Evolutionary conservation across 2,113 vertebrate species (phyloP).

Genomic region (Phrynosoma platyrhinos): DNA sequence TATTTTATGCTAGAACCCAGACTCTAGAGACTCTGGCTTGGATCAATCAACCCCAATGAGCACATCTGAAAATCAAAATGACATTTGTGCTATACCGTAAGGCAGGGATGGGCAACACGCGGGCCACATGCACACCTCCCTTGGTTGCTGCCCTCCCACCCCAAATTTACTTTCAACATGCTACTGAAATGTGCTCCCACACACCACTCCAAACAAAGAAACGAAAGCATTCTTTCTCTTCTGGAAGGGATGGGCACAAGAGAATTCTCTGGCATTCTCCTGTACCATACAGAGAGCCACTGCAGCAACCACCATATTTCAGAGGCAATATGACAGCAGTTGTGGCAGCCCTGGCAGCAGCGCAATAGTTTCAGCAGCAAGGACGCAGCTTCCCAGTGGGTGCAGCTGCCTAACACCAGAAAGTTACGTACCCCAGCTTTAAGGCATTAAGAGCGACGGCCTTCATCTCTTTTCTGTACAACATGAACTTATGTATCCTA

Average conservation of each 20-base stretch:
- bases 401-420: too few relatives aligned
- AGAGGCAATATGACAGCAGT: neutral
- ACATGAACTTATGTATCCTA: neutral
- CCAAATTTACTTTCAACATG: neutral
- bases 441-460: neutral
- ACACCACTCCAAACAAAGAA: too few relatives aligned
- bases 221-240: neutral
- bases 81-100: constrained; percentile 33
- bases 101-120: neutral
- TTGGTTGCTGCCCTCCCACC: neutral
- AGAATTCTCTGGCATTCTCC: neutral
- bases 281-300: neutral
- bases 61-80: constrained; percentile 21
- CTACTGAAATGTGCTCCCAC: too few relatives aligned
- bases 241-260: neutral
- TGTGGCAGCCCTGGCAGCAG: neutral
- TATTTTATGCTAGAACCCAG: constrained; percentile 35
- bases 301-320: too few relatives aligned
- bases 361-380: neutral
- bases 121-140: neutral
- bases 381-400: neutral
- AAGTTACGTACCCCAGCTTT: neutral
- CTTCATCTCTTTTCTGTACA: neutral
- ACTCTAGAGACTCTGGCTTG: neutral
- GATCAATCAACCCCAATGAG: constrained; percentile 42